Evolutionary conservation across 2,888 invertebrate species (phyloP).

Genomic region (Ferrisia virgata): DNA sequence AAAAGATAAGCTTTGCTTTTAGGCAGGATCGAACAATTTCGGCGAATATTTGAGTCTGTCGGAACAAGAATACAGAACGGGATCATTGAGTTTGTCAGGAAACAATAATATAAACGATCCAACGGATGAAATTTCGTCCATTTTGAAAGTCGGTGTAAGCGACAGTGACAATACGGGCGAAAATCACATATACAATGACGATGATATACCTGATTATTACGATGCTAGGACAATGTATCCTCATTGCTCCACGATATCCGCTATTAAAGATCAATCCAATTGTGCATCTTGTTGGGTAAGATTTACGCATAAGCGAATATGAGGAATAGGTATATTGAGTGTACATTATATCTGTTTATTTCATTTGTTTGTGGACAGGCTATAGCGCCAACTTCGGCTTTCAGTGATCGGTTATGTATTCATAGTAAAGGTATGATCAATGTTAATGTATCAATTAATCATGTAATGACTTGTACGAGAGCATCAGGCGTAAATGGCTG

Average conservation of each 20-base stretch:
- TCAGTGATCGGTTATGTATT: slow-evolving; percentile 73
- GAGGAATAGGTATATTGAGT: too few relatives aligned
- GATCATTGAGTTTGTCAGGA: background rate
- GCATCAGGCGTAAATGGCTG: slow-evolving; percentile 73
- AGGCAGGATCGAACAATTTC: background rate
- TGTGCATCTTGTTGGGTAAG: slow-evolving; percentile 78
- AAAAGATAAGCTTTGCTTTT: background rate
- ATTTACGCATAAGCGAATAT: too few relatives aligned
- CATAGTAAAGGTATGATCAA: slow-evolving; percentile 68
- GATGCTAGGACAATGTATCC: background rate
- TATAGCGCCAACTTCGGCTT: slow-evolving; percentile 35
- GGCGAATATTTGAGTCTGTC: background rate
- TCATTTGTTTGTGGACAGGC: slow-evolving; percentile 6
- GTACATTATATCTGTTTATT: too few relatives aligned
- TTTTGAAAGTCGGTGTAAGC: background rate
- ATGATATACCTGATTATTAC: background rate
- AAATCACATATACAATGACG: background rate
- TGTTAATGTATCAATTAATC: slow-evolving; percentile 78
- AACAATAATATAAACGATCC: background rate
- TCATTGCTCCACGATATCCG: background rate
- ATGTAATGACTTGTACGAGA: slow-evolving; percentile 76
- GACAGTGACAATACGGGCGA: background rate
- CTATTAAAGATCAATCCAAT: slow-evolving; percentile 42
- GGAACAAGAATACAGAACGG: background rate
- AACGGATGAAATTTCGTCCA: background rate